Percentiles rank a stretch among this genome's conserved stretches.
phyloP scores from a whole-genome alignment of 1,140 invertebrate genomes.

The Drosophila littoralis region DNA sequence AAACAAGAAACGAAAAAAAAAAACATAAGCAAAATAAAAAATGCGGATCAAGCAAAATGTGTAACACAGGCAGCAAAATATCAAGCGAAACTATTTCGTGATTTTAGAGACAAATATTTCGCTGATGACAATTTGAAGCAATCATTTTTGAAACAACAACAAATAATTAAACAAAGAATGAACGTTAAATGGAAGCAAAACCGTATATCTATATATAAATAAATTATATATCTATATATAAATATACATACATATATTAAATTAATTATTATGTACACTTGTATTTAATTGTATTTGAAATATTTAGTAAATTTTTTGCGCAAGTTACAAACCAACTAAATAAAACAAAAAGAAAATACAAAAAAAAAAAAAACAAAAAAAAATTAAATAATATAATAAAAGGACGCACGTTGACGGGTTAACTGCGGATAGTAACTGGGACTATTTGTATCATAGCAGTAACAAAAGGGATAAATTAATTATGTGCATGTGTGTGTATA shows the following conservation, averaged over 20 bases:
- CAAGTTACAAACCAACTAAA: slow-evolving; percentile 61
- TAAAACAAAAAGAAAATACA: slow-evolving; percentile 51
- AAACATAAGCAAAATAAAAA: slow-evolving; percentile 16
- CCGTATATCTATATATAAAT: slow-evolving; percentile 76
- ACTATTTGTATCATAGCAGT: slow-evolving; percentile 64
- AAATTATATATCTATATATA: slow-evolving; percentile 52
- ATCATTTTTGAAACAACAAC: slow-evolving; percentile 82
- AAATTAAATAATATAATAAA: slow-evolving; percentile 25
- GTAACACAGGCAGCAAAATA: slow-evolving; percentile 61
- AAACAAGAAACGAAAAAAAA: slow-evolving; percentile 5
- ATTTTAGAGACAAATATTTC: slow-evolving; percentile 84
- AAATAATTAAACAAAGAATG: slow-evolving; percentile 32
- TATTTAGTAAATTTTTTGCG: slow-evolving; percentile 84
- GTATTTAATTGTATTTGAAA: slow-evolving; percentile 83
- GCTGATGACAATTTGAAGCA: slow-evolving; percentile 84
- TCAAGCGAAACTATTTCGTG: slow-evolving; percentile 83
- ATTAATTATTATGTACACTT: slow-evolving; percentile 81
- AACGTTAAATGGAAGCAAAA: slow-evolving; percentile 39
- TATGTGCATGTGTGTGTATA: slow-evolving; percentile 74
- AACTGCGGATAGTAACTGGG: slow-evolving; percentile 69
- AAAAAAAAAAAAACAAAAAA: slow-evolving; percentile 33
- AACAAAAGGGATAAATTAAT: slow-evolving; percentile 70
- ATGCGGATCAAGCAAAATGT: slow-evolving; percentile 55
- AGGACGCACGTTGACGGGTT: slow-evolving; percentile 59
- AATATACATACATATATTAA: slow-evolving; percentile 79